A percentile compares a stretch with the other conserved stretches of the same genome.
Evolutionary conservation across 2,113 vertebrate genomes (phyloP).

Genomic region (Meleagris gallopavo): DNA sequence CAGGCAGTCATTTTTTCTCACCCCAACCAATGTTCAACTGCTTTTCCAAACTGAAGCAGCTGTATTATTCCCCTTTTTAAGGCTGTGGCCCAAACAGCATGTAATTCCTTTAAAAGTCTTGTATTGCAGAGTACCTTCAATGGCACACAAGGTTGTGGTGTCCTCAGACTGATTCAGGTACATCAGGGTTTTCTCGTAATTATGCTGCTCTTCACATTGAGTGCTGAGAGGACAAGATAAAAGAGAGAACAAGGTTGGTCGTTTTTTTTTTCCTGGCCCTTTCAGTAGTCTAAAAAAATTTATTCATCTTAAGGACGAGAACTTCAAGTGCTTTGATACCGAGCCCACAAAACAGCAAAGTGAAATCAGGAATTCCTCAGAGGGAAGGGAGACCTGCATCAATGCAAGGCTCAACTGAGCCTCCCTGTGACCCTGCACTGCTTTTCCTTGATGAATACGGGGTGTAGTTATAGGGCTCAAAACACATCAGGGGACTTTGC

Average conservation of each 20-base stretch:
- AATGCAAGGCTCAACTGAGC: background rate
- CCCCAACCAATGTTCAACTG: background rate
- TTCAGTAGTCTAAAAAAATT: background rate
- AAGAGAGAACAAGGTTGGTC: background rate
- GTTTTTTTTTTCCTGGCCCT: background rate
- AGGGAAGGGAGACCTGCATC: background rate
- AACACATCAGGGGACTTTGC: background rate
- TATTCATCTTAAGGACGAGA: background rate
- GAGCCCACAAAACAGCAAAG: background rate
- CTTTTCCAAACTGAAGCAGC: background rate
- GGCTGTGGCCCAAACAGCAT: background rate
- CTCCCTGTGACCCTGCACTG: rapidly evolving
- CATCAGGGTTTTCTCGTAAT: slow-evolving; percentile 62
- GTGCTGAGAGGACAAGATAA: slow-evolving; percentile 60
- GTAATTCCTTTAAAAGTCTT: slow-evolving; percentile 33
- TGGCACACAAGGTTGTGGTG: slow-evolving; percentile 47
- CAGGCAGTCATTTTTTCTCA: background rate
- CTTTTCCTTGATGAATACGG: background rate
- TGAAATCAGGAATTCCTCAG: background rate
- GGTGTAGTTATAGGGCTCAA: background rate
- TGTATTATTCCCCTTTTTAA: background rate
- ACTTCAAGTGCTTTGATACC: slow-evolving; percentile 3
- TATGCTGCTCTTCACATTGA: slow-evolving; percentile 68
- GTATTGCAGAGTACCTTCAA: slow-evolving; percentile 63
- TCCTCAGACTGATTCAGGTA: slow-evolving; percentile 67